A percentile compares a stretch with the other conserved stretches of the same genome.
phyloP scores from a whole-genome alignment of 2,797 vertebrate species.

The Huso huso region DNA sequence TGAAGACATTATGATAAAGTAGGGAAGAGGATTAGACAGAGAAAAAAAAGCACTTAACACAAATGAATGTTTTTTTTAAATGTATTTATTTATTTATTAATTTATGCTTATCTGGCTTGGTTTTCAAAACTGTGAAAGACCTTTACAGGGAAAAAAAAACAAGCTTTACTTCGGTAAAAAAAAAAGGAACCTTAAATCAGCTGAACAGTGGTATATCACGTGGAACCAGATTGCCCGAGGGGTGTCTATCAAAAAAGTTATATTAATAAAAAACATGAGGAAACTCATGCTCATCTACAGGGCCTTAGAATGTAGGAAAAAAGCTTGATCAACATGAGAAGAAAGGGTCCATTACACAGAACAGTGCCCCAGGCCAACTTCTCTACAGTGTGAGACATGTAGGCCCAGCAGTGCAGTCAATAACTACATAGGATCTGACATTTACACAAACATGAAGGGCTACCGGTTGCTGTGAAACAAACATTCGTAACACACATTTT shows the following conservation, averaged over 20 bases:
- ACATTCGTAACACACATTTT: conserved; percentile 32
- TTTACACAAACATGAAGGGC: conserved; percentile 40
- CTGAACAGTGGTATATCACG: conserved; percentile 18
- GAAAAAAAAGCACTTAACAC: neutral
- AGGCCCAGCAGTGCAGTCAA: conserved; percentile 32
- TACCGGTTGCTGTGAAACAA: conserved; percentile 40
- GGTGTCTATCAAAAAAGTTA: conserved; percentile 30
- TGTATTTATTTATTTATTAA: neutral
- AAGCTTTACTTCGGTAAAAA: neutral
- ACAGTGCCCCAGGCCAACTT: conserved; percentile 32
- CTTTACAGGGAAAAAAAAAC: neutral
- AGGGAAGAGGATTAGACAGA: conserved; percentile 3
- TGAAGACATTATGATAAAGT: conserved; percentile 1
- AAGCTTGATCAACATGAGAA: conserved; percentile 33
- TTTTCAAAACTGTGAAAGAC: too few species aligned
- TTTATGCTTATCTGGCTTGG: too few species aligned
- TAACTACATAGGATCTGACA: conserved; percentile 41
- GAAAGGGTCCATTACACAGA: conserved; percentile 39
- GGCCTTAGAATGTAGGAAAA: conserved; percentile 23
- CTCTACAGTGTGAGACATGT: conserved; percentile 21
- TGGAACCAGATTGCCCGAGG: conserved; percentile 1
- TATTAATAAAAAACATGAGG: conserved; percentile 37
- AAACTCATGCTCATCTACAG: conserved; percentile 31
- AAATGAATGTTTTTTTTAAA: neutral
- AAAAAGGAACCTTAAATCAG: conserved; percentile 13